These are phyloP conservation scores for Lamprotornis superbus DNA, from an alignment of 2,113 vertebrate species.

Conservation along the genomic window DNA sequence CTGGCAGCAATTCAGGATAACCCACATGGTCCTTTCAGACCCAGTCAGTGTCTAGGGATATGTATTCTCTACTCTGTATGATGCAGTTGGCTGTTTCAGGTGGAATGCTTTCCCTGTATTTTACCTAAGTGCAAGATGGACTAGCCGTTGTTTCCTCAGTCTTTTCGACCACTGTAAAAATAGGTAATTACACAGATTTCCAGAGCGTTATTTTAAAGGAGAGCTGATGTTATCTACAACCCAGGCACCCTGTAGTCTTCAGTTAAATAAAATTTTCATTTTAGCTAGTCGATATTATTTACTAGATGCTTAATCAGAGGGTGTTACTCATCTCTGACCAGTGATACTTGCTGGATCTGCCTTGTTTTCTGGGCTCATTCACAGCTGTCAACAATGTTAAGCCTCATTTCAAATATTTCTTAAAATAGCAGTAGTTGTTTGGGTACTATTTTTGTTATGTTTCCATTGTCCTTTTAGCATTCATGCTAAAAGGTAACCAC, in stretches of 20 bases:
- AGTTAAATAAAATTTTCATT: neutral
- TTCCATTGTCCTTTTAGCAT: neutral
- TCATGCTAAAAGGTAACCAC: neutral
- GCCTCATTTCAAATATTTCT: neutral
- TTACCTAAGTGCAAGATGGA: neutral
- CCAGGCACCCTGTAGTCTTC: neutral
- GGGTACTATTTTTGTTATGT: neutral
- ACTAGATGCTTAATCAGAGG: neutral
- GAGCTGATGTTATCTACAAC: neutral
- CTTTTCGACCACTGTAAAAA: neutral
- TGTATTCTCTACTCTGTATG: neutral
- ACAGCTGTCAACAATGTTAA: neutral
- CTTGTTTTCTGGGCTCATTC: neutral
- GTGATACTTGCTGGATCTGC: neutral
- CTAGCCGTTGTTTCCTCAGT: neutral
- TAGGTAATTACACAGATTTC: neutral
- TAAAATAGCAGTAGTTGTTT: neutral
- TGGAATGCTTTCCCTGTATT: neutral
- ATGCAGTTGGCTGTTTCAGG: neutral
- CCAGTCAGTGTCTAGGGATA: fast-evolving
- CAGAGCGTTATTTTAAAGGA: neutral
- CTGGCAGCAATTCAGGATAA: neutral
- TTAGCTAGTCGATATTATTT: neutral
- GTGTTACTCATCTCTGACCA: neutral
- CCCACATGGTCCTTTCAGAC: neutral